phyloP scores from a whole-genome alignment of 2,797 vertebrate genomes.

The Ataeniobius toweri region DNA sequence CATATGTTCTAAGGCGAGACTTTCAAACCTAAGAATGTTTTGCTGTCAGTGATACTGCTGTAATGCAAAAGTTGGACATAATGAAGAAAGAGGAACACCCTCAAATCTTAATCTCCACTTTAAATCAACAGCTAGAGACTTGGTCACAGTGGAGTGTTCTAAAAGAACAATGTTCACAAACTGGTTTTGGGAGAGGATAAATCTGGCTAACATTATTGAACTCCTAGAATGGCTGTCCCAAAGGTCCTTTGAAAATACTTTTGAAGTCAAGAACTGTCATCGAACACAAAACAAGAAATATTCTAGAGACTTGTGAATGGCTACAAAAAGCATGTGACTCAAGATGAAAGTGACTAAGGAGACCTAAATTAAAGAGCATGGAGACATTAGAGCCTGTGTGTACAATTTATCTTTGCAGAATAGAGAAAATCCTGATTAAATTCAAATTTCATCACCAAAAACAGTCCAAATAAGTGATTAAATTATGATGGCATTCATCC shows the following conservation, averaged over 20 bases:
- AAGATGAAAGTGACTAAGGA: background rate
- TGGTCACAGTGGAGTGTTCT: too few relatives aligned
- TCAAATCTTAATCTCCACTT: too few relatives aligned
- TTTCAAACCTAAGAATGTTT: background rate
- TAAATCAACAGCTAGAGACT: too few relatives aligned
- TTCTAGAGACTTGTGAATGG: background rate
- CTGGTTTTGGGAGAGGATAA: background rate
- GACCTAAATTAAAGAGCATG: background rate
- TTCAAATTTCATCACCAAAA: background rate
- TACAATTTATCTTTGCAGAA: background rate
- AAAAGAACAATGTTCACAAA: background rate
- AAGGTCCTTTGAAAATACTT: too few relatives aligned
- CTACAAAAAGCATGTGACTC: background rate
- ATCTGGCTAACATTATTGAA: background rate
- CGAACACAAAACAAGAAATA: too few relatives aligned
- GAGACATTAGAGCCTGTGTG: background rate
- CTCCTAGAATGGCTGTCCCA: too few relatives aligned
- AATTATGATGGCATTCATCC: background rate
- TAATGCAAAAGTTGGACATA: too few relatives aligned
- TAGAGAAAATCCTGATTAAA: background rate
- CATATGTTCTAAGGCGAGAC: background rate
- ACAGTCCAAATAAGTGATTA: background rate
- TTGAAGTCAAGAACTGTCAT: too few relatives aligned
- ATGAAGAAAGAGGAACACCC: too few relatives aligned
- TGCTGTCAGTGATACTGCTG: too few relatives aligned